Base-by-base conservation (phyloP, 2,888 invertebrate genomes). In the Sepiola atlantica region DNA sequence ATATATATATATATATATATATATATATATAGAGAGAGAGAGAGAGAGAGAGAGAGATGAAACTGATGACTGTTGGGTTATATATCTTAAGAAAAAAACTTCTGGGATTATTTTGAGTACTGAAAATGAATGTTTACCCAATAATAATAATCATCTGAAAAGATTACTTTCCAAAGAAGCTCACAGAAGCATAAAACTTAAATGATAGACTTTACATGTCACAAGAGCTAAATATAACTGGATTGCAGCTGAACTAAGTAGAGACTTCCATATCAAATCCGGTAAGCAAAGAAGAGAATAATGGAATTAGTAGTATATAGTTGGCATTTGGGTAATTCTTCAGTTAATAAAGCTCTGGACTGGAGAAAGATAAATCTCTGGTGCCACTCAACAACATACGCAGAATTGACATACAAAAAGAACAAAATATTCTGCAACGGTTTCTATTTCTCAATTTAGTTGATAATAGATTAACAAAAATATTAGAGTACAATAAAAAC, bases 201-300 rank as follows among this genome's bases (percentile, higher is more conserved):
- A 77, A 77, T 77, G 77, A 77, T 77, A 77, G n/a, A 18, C n/a
- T 77, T 77, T 77, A 77, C 77, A 77, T 77, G n/a, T 77, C 77
- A n/a, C 77, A n/a, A 77, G 32, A 77, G n/a, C 77, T 77, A 77
- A 32, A 77, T n/a, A 77, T 77, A 77, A 77, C 77, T n/a, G 77
- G 77, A 77, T 32, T 77, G 77, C n/a, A 77, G 77, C 77, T 77
- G 77, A 77, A 77, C 77, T 77, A 77, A 77, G 28, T 28, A 28
- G 77, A 32, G 32, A n/a, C 77, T 77, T 77, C n/a, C 77, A 77
- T 77, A 12, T 77, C 77, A 77, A 77, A 77, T 77, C 18, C n/a
- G 77, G 77, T 77, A 77, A 18, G 77, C 77, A n/a, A 77, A 77
- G n/a, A 77, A 77, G 77, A 77, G 32, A 77, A 77, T 77, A 77